These are phyloP conservation scores for Symphodus melops DNA, from an alignment of 2,113 vertebrate genomes.

Conservation along the genomic window DNA sequence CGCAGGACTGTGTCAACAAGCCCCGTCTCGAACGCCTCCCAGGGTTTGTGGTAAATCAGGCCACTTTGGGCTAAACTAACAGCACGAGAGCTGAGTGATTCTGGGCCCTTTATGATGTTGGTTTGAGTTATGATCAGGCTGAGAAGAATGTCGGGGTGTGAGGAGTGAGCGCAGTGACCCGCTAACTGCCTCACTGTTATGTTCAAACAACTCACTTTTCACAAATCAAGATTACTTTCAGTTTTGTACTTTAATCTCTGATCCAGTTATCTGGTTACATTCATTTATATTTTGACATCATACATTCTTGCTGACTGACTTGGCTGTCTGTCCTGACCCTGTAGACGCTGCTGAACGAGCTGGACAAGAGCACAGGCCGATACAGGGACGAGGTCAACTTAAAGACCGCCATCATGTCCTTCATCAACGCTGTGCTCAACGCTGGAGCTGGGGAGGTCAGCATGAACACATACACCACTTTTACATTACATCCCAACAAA, in stretches of 20 bases:
- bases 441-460: constrained; percentile 96
- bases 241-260: background rate
- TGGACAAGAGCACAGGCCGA: constrained; percentile 92
- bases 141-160: constrained; percentile 19
- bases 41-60: constrained; percentile 51
- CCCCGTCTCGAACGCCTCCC: constrained; percentile 33
- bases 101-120: constrained; percentile 48
- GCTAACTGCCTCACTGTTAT: background rate
- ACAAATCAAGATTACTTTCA: background rate
- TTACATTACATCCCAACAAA: background rate
- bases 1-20: constrained; percentile 69
- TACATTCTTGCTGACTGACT: constrained; percentile 4
- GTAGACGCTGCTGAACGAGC: constrained; percentile 92
- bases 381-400: constrained; percentile 97
- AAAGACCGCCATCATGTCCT: constrained; percentile 99
- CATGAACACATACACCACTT: background rate
- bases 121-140: constrained; percentile 51
- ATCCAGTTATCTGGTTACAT: background rate
- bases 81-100: constrained; percentile 50
- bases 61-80: constrained; percentile 42
- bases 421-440: constrained; percentile 97
- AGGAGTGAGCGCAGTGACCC: constrained; percentile 19
- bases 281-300: background rate
- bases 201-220: background rate
- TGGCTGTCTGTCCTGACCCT: background rate